Base-by-base conservation (phyloP, 1,140 invertebrate genomes). In the Holcopasites calliopsidis region DNA sequence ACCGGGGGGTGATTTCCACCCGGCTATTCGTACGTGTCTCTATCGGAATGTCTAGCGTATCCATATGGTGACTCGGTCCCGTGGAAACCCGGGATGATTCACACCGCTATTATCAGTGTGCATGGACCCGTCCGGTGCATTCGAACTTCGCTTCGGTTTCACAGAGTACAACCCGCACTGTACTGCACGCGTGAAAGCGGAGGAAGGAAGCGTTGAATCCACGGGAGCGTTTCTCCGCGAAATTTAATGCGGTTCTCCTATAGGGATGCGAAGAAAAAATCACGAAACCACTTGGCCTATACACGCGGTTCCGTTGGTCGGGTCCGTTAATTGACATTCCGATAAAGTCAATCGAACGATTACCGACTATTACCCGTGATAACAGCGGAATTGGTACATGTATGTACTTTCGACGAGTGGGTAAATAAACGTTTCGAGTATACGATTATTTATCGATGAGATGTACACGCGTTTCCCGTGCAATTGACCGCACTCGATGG, bases 111-210 rank as follows among this genome's bases (percentile, higher is more conserved):
- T n/a, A 60, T 71, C 54, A 16, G 5, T 28, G 13, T 28, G 26
- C 5, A 54, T 28, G n/a, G n/a, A n/a, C n/a, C n/a, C 23, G 26
- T 18, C 16, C 16, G 26, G 7, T 54, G 16, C 52, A 3, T 7
- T 18, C 49, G 21, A 79, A 75, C 71, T 77, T 82, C 69, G 40
- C n/a, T n/a, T n/a, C n/a, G n/a, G 52, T 69, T 77, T 52, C 74
- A 62, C 40, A 8, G 16, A 7, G 10, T 13, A 2, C 11, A n/a
- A 55, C n/a, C 18, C 28, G 11, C n/a, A 4, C 18, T n/a, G 26
- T 11, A 28, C 23, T n/a, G n/a, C n/a, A 1, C 10, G 1, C 3
- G 31, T 47, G 57, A 40, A 58, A 40, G 2, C 35, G n/a, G 47
- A 69, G 58, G 40, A 21, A 55, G n/a, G n/a, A n/a, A n/a, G n/a